Percentiles rank a stretch among this genome's conserved stretches.
phyloP scores from a whole-genome alignment of 2,113 vertebrate genomes.

The Ursus arctos region DNA sequence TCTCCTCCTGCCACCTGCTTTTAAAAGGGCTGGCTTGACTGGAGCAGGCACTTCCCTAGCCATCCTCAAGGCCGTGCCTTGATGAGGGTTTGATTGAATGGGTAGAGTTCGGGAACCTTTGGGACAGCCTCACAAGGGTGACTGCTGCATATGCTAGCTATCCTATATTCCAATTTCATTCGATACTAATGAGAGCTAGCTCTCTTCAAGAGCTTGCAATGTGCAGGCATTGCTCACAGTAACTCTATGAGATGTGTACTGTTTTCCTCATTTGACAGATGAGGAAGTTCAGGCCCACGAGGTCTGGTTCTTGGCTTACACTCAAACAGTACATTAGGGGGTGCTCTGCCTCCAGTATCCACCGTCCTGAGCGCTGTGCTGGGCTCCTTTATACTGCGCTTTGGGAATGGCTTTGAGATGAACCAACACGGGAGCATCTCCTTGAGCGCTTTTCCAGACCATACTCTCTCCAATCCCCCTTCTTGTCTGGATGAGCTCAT shows the following conservation, averaged over 20 bases:
- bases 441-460: neutral
- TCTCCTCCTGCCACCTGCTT: neutral
- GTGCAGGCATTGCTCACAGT: neutral
- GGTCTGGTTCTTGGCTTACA: no score
- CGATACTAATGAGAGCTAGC: neutral
- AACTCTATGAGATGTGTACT: fast-evolving
- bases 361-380: fast-evolving
- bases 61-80: fast-evolving
- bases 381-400: neutral
- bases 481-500: neutral
- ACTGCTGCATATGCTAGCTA: fast-evolving
- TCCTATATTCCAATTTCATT: neutral
- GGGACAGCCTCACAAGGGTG: neutral
- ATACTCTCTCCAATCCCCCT: neutral
- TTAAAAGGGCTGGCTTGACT: neutral
- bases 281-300: neutral
- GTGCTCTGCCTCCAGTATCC: fast-evolving
- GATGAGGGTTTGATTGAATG: no score
- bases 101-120: fast-evolving
- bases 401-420: neutral
- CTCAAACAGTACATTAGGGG: fast-evolving
- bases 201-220: fast-evolving
- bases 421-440: neutral
- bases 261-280: neutral
- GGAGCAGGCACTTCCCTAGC: no score